Evolutionary conservation across 1,140 invertebrate genomes (phyloP).

Genomic region (Drosophila sp.): DNA sequence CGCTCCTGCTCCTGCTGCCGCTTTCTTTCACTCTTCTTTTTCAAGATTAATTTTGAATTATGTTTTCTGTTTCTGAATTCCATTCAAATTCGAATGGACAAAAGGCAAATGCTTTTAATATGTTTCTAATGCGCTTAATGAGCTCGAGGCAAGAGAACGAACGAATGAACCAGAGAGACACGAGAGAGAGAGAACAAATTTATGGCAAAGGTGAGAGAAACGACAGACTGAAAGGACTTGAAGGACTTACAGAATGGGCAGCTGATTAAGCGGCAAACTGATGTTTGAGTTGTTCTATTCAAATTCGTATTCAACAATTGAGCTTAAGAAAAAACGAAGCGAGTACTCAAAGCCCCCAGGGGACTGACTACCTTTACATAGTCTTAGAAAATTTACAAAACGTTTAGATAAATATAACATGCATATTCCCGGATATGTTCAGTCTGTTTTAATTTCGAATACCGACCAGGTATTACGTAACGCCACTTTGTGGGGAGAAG

Average conservation of each 20-base stretch:
- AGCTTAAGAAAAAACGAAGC: not conserved
- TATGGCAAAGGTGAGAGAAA: not conserved
- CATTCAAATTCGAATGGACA: constrained; percentile 9
- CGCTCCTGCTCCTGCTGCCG: not conserved
- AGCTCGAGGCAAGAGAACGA: constrained; percentile 5
- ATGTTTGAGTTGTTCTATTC: constrained; percentile 1
- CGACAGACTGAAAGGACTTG: not conserved
- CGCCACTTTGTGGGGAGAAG: no score
- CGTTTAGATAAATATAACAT: no score
- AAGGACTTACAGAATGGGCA: not conserved
- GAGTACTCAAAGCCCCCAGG: no score
- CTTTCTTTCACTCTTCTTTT: constrained; percentile 8
- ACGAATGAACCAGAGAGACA: not conserved
- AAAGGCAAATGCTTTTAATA: constrained; percentile 13
- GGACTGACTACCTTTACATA: no score
- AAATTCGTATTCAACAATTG: not conserved
- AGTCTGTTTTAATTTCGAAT: no score
- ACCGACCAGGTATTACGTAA: no score
- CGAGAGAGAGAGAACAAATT: not conserved
- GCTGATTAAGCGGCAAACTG: not conserved
- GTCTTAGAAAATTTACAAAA: no score
- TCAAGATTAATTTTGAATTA: constrained; percentile 13
- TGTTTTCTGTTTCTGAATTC: constrained; percentile 9
- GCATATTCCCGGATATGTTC: no score
- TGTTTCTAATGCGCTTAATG: constrained; percentile 13